Evolutionary conservation across 1,140 invertebrate genomes (phyloP), one percentile per base, ranked within the genome.

Genomic region (Dendrolimus punctatus): DNA sequence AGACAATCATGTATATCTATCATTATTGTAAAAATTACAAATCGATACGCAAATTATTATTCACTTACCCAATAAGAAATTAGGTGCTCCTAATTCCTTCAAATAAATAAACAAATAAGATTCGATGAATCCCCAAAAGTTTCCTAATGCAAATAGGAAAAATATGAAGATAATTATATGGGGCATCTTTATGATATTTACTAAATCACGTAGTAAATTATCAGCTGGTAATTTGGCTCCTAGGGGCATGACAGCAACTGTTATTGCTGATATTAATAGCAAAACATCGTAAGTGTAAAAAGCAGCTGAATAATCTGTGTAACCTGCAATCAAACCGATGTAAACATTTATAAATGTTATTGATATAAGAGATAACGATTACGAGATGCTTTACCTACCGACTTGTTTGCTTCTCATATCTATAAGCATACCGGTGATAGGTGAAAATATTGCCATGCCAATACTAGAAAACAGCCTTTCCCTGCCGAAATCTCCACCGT

Each of bases 111-210:
- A 96, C 1, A 96, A 83, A 72, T 94, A 96, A 7, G 93, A 94
- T 80, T 95, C 94, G 40, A 95, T 93, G 73, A 95, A 95, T 38
- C 94, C 94, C 93, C 93, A 95, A 73, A 93, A 91, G 71, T 92
- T 94, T 43, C 94, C 94, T 23, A 95, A 76, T 9, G 92, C 88
- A 70, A 94, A 94, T 8, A 95, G 86, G 70, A 95, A 93, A 58
- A 93, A 88, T 60, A 95, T 91, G 69, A 94, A 94, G 8, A 93
- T 87, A 39, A 92, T 91, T 10, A 94, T 90, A 70, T 93, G 90
- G 6, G 92, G 92, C 89, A 93, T 91, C 77, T 91, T 91, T 40
- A 93, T 87, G n/a, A 94, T 90, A 66, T 92, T 91, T 47, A 91
- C 85, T 57, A 94, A 79, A 76, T 93, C 92, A 46, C 89, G 83